Conservation (phyloP, 2,113 vertebrate species). For the Clarias gariepinus region DNA sequence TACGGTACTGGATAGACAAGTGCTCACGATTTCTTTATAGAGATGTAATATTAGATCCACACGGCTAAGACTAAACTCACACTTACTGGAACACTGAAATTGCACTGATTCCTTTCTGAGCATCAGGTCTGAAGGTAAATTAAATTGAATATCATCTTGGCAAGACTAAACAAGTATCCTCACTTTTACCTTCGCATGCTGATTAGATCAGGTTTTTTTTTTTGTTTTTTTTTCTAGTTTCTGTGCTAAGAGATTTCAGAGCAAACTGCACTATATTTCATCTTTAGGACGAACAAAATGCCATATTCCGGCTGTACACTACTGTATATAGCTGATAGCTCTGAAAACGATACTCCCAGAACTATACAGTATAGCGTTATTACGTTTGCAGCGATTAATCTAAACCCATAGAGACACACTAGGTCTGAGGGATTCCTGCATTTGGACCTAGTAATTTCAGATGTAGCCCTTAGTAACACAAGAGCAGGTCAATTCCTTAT, state of each 20-base stretch:
- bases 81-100: constrained; percentile 10
- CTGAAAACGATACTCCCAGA: not conserved
- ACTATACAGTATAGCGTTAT: not conserved
- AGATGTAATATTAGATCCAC: constrained; percentile 2
- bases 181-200: not conserved
- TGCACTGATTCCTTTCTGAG: constrained; percentile 10
- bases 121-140: constrained; percentile 14
- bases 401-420: not conserved
- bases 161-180: constrained; percentile 1
- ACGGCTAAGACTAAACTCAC: not conserved
- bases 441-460: not conserved
- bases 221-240: not conserved
- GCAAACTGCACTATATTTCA: not conserved
- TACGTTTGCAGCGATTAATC: not conserved
- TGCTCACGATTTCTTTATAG: not conserved
- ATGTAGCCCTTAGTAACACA: not conserved
- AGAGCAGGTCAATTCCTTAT: not conserved
- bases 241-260: not conserved
- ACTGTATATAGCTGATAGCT: not conserved
- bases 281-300: not conserved
- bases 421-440: not conserved
- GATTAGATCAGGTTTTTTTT: constrained; percentile 3
- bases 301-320: not conserved
- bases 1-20: not conserved
- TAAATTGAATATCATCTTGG: not conserved